These are phyloP conservation scores for Campaea margaritaria DNA, from an alignment of 2,888 invertebrate species.

Conservation along the genomic window DNA sequence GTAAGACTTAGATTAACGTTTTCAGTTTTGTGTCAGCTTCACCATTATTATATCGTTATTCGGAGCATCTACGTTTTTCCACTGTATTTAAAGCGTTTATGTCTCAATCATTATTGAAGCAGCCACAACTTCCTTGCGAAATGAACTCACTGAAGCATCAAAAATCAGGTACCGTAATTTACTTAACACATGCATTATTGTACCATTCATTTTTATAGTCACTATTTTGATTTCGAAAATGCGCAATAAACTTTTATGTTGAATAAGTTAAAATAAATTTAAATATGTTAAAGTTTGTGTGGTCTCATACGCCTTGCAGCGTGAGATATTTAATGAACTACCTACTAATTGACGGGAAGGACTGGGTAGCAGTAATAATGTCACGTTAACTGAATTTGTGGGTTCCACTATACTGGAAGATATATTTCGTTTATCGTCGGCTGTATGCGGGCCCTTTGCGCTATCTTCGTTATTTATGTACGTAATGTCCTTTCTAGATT, in stretches of 20 bases:
- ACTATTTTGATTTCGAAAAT: constrained; percentile 35
- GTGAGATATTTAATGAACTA: constrained; percentile 52
- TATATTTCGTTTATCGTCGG: constrained; percentile 53
- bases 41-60: too few species aligned
- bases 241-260: constrained; percentile 37
- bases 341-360: constrained; percentile 67
- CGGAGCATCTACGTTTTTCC: too few species aligned
- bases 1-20: too few species aligned
- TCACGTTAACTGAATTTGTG: constrained; percentile 66
- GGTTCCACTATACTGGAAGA: constrained; percentile 50
- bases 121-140: constrained; percentile 24
- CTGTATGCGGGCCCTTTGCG: constrained; percentile 50
- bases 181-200: constrained; percentile 22
- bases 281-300: constrained; percentile 47
- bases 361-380: constrained; percentile 57
- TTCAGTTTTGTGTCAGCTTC: too few species aligned
- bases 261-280: constrained; percentile 39
- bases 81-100: not conserved
- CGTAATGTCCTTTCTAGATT: constrained; percentile 30
- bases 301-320: constrained; percentile 42
- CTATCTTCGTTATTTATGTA: constrained; percentile 39
- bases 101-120: constrained; percentile 17
- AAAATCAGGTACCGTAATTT: constrained; percentile 31
- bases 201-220: constrained; percentile 22
- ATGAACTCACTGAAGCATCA: constrained; percentile 31